Percentiles rank a stretch among this genome's conserved stretches.
phyloP scores from a whole-genome alignment of 2,888 invertebrate species.

The Acrobasis suavella region DNA sequence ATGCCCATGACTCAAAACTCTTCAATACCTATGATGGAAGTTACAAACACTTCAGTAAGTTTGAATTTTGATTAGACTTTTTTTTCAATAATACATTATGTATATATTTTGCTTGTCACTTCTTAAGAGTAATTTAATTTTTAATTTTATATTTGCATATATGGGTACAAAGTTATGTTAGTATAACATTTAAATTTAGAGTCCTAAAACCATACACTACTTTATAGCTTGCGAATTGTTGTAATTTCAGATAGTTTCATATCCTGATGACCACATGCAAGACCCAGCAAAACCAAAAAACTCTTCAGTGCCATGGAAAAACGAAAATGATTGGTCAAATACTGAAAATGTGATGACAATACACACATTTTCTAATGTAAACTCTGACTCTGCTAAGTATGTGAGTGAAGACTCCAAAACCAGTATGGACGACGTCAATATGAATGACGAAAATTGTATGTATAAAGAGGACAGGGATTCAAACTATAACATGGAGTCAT shows the following conservation, averaged over 20 bases:
- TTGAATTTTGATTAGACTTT: slow-evolving; percentile 3
- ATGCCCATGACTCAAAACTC: slow-evolving; percentile 75
- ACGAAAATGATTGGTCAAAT: slow-evolving; percentile 65
- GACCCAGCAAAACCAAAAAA: slow-evolving; percentile 76
- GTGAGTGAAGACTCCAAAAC: slow-evolving; percentile 76
- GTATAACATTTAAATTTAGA: too few relatives aligned
- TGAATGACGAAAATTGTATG: slow-evolving; percentile 75
- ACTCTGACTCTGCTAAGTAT: slow-evolving; percentile 66
- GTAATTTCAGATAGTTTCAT: slow-evolving; percentile 64
- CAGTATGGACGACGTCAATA: slow-evolving; percentile 72
- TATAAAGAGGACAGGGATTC: slow-evolving; percentile 75
- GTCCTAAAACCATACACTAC: too few relatives aligned
- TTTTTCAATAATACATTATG: slow-evolving; percentile 3
- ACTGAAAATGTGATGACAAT: slow-evolving; percentile 68
- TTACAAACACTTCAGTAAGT: slow-evolving; percentile 76
- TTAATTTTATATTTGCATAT: too few relatives aligned
- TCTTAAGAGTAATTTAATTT: not conserved
- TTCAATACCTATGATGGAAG: slow-evolving; percentile 77
- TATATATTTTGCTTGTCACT: not conserved
- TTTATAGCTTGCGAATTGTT: not conserved
- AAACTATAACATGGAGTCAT: slow-evolving; percentile 77
- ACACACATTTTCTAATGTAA: slow-evolving; percentile 64
- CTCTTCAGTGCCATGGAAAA: slow-evolving; percentile 73
- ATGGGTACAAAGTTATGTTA: too few relatives aligned
- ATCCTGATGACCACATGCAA: slow-evolving; percentile 72